These are phyloP conservation scores for Propithecus coquereli DNA, from an alignment of 2,113 vertebrate genomes.

Conservation along the genomic window DNA sequence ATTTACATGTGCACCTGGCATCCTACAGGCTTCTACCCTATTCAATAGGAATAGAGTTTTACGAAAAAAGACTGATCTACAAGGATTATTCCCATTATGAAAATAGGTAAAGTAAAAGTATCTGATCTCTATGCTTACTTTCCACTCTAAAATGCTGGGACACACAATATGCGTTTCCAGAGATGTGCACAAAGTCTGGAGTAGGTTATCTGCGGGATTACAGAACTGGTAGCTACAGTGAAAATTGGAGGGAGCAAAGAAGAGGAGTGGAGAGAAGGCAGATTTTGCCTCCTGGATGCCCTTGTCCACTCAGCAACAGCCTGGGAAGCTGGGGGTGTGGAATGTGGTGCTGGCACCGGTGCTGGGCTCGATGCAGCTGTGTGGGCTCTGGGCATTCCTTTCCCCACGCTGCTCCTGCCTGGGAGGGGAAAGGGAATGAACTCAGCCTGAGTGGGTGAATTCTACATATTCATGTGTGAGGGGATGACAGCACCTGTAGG, in stretches of 20 bases:
- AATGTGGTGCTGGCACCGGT: constrained; percentile 66
- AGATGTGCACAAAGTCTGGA: not conserved
- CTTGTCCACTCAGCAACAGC: constrained; percentile 65
- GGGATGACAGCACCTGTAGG: not conserved
- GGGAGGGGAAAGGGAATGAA: not conserved
- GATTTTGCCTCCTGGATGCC: constrained; percentile 21
- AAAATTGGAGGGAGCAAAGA: not conserved
- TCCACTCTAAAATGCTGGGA: not conserved
- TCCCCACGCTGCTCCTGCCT: constrained; percentile 21
- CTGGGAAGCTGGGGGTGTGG: constrained; percentile 63
- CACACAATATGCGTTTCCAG: not conserved
- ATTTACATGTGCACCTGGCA: not conserved
- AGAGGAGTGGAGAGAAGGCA: not conserved
- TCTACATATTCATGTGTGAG: not conserved
- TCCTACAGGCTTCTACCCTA: not conserved
- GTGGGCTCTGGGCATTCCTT: constrained; percentile 72
- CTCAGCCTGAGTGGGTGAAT: not conserved
- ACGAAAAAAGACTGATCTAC: not conserved
- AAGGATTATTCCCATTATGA: not conserved
- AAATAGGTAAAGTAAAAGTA: constrained; percentile 36
- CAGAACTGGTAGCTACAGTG: not conserved
- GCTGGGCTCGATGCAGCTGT: constrained; percentile 51
- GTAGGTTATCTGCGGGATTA: constrained; percentile 26
- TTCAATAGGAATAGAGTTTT: not conserved
- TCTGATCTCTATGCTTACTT: constrained; percentile 35